Evolutionary conservation across 2,888 invertebrate genomes (phyloP).

Genomic region (Gastracanthus pulcherrimus): DNA sequence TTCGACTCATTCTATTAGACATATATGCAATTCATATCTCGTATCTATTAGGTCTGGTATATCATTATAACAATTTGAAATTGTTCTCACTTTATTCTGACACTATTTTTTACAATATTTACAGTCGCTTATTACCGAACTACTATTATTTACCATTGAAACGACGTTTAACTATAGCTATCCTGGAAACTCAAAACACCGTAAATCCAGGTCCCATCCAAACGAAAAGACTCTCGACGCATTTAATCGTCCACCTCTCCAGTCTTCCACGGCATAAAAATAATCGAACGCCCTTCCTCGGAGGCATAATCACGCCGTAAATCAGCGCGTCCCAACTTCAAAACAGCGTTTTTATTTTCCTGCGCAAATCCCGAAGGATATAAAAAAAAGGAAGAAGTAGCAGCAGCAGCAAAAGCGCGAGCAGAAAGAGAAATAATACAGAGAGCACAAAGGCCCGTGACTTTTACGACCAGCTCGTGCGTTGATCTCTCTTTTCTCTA

Average conservation of each 20-base stretch:
- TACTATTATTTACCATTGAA: too few relatives aligned
- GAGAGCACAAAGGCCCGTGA: not conserved
- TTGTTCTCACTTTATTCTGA: too few relatives aligned
- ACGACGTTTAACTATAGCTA: too few relatives aligned
- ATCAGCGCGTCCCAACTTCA: constrained; percentile 31
- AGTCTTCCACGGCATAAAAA: constrained; percentile 13
- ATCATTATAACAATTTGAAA: too few relatives aligned
- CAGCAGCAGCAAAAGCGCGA: not conserved
- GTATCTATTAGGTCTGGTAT: too few relatives aligned
- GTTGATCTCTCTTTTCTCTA: not conserved
- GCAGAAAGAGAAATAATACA: constrained; percentile 2
- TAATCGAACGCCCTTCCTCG: constrained; percentile 18
- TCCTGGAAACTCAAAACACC: too few relatives aligned
- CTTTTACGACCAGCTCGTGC: not conserved
- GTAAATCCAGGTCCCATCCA: not conserved
- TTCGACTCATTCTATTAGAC: not conserved
- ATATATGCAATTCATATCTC: too few relatives aligned
- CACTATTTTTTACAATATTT: too few relatives aligned
- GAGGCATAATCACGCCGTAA: constrained; percentile 39
- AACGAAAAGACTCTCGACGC: not conserved
- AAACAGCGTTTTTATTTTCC: constrained; percentile 43
- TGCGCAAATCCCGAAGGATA: not conserved
- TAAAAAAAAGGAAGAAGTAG: not conserved
- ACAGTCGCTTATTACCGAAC: too few relatives aligned
- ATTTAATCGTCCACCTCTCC: not conserved